Base-by-base conservation (phyloP, 2,113 vertebrate species). In the Tonatia bakeri region DNA sequence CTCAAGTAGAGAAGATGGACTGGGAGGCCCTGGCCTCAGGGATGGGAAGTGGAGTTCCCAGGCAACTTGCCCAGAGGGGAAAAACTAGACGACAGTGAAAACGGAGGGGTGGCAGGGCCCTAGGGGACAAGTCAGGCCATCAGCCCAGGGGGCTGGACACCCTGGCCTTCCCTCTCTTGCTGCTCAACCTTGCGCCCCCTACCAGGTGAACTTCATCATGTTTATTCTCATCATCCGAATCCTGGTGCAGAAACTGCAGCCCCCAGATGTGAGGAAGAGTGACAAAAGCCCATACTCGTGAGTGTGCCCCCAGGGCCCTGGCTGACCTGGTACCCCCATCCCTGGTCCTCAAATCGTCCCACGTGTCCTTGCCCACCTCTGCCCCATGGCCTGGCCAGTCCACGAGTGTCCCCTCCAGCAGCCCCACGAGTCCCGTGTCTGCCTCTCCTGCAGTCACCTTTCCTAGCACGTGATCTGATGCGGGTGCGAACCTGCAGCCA, bases 171-270 rank as follows among this genome's bases (percentile, higher is more conserved):
- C 31, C 40, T 93, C 61, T 96, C 52, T 96, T 82, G 89, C 64
- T 65, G 79, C 56, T 91, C 7, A 1, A 80, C 77, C 52, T 36
- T 5, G 26, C 76, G 4, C 28, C 83, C 59, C 40, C 45, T 1
- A 2, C 36, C 97, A 99, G 99, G 98, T 99, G 75, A 99, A 99
- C 97, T 99, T 99, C 94, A 97, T 99, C 95, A 99, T 99, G 86
- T 99, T 99, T 95, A 98, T 99, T 79, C 99, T 99, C 97, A 99
- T 99, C 92, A 99, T 99, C 95, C 99, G 99, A 24, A 99, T 99
- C 96, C 98, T 99, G 67, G 98, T 99, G 1, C 99, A 99, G 98
- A 99, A 99, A 97, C 98, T 99, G 94, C 99, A 99, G 80, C 99
- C 99, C 65, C 99, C 99, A 0, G 99, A 99, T 1, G 98, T 99